phyloP scores from a whole-genome alignment of 2,888 invertebrate genomes.

The Ichneumoninae sp. region DNA sequence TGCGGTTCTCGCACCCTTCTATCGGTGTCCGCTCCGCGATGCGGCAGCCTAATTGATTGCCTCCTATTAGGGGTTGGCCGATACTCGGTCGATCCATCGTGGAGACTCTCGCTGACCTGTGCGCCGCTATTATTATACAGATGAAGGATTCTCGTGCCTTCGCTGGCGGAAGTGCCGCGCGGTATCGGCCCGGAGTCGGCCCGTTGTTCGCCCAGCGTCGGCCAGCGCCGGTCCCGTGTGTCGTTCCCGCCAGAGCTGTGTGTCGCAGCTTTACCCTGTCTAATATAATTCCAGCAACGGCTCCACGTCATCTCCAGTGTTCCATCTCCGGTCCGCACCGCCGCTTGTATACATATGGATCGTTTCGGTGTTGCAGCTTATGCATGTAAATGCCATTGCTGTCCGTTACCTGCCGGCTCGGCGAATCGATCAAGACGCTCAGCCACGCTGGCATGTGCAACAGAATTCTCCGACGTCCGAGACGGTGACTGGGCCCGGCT shows the following conservation, averaged over 20 bases:
- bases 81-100: conserved; percentile 20
- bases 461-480: conserved; percentile 20
- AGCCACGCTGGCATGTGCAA: conserved; percentile 7
- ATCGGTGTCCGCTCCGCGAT: conserved; percentile 19
- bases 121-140: not conserved
- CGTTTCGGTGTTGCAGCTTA: not conserved
- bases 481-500: not conserved
- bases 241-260: not conserved
- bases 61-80: conserved; percentile 24
- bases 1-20: conserved; percentile 34
- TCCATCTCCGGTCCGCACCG: not conserved
- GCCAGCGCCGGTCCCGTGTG: too few relatives aligned
- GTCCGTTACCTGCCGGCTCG: conserved; percentile 12
- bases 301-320: not conserved
- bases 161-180: not conserved
- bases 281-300: conserved; percentile 35
- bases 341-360: not conserved
- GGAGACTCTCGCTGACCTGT: not conserved
- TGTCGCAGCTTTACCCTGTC: conserved; percentile 2
- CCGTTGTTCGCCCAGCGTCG: too few relatives aligned
- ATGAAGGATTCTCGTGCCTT: not conserved
- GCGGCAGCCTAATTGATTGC: conserved; percentile 47
- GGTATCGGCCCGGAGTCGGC: too few relatives aligned
- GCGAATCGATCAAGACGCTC: conserved; percentile 35
- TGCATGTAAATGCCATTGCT: conserved; percentile 11